phyloP scores from a whole-genome alignment of 2,888 invertebrate species.

The Eudasyphora cyanicolor region DNA sequence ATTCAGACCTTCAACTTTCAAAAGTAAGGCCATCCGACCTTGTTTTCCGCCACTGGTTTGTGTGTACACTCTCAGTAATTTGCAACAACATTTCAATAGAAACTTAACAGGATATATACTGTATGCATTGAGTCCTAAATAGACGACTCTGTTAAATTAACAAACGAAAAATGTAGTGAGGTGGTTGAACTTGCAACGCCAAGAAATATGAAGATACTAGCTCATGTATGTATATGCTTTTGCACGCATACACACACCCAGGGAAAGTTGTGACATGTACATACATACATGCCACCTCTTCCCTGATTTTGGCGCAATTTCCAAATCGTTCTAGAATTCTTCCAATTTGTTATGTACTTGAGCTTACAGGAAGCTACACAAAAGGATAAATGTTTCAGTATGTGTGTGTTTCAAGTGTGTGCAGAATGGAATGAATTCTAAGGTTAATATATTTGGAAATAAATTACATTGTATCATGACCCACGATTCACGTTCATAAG shows the following conservation, averaged over 20 bases:
- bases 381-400: too few relatives aligned
- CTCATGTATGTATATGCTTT: neutral
- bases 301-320: conserved; percentile 52
- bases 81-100: conserved; percentile 10
- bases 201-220: conserved; percentile 3
- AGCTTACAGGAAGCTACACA: too few relatives aligned
- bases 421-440: too few relatives aligned
- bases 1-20: too few relatives aligned
- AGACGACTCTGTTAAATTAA: conserved; percentile 21
- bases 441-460: too few relatives aligned
- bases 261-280: neutral
- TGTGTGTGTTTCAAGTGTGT: too few relatives aligned
- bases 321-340: neutral
- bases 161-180: conserved; percentile 38
- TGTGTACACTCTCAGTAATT: too few relatives aligned
- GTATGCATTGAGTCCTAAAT: conserved; percentile 55
- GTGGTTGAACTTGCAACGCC: conserved; percentile 64
- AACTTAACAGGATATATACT: neutral
- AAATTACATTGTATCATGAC: too few relatives aligned
- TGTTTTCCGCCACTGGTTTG: too few relatives aligned
- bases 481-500: too few relatives aligned
- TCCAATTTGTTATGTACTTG: neutral
- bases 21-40: too few relatives aligned
- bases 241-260: neutral
- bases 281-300: neutral